A percentile compares a stretch with the other conserved stretches of the same genome.
These are phyloP conservation scores for Leptobrachium ailaonicum DNA, from an alignment of 2,113 vertebrate genomes.

Conservation along the genomic window DNA sequence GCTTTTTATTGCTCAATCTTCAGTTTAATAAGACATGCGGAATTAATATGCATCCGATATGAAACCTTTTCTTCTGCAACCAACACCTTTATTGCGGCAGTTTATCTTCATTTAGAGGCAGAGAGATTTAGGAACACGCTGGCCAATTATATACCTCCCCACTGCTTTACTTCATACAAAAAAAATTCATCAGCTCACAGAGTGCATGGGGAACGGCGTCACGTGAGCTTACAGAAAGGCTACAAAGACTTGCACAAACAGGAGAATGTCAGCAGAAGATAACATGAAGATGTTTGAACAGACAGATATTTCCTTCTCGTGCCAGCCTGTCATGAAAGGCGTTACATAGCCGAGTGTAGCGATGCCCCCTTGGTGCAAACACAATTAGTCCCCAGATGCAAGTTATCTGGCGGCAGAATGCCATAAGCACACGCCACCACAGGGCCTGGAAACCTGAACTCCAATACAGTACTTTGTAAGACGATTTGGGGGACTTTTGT, in stretches of 20 bases:
- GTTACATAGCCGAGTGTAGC: background rate
- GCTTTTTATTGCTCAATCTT: background rate
- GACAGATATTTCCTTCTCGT: background rate
- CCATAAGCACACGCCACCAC: too few species aligned
- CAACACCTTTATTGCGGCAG: constrained; percentile 1
- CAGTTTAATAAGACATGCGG: background rate
- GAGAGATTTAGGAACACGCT: constrained; percentile 23
- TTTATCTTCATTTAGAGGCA: constrained; percentile 35
- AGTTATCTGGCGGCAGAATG: background rate
- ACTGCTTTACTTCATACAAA: constrained; percentile 29
- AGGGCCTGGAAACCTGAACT: background rate
- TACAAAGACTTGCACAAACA: background rate
- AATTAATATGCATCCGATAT: constrained; percentile 19
- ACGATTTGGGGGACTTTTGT: too few species aligned
- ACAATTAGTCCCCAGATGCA: background rate
- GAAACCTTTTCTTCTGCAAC: constrained; percentile 11
- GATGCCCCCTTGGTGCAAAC: background rate
- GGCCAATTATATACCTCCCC: constrained; percentile 32
- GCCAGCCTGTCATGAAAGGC: background rate
- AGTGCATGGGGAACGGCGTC: background rate
- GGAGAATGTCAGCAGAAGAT: background rate
- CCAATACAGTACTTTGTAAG: too few species aligned
- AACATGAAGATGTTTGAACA: background rate
- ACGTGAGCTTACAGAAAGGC: background rate
- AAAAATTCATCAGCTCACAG: constrained; percentile 25